Evolutionary conservation across 2,888 invertebrate genomes (phyloP), one percentile per base, ranked within the genome.

Genomic region (Calameuta idolon): DNA sequence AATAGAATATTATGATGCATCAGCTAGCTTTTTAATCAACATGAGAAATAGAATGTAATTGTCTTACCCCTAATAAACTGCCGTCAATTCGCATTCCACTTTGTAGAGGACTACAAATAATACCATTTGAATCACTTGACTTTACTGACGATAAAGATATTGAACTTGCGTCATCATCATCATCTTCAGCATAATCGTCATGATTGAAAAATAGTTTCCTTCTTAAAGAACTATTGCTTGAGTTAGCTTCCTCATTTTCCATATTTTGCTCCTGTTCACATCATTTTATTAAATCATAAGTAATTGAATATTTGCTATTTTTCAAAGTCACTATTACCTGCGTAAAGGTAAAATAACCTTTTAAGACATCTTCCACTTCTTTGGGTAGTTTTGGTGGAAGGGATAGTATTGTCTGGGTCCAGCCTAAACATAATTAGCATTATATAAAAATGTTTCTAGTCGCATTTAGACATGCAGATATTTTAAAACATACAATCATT

Each of bases 391-490:
- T 91, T 34, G 94, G 93, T 76, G 95, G 95, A 79, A 96, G 89
- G 37, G 94, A 93, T 81, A 95, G 92, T 79, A 93, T 90, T 37
- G 95, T 96, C 91, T 96, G 95, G 69, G 94, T 93, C 92, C 93
- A 94, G 90, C 92, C 95, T 95, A 86, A 79, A 86, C 81, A 69
- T 68, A 81, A 37, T 73, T 71, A 75, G 76, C 30, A 77, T 75
- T 71, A 4, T 33, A 35, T 40, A 75, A 55, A 75, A 71, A 31
- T 77, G 34, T 68, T 55, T 34, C 79, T 55, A 40, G n/a, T 11
- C 11, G 73, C 4, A 69, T 73, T 40, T 31, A 1, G 3, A 12
- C 9, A 75, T 34, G 15, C 5, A 33, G 15, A 68, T 40, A 40
- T 34, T 37, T n/a, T 34, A 73, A 4, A 30, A 34, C 83, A 80